Evolutionary conservation across 2,888 invertebrate species (phyloP).

Genomic region (Caenorhabditis parvicauda): DNA sequence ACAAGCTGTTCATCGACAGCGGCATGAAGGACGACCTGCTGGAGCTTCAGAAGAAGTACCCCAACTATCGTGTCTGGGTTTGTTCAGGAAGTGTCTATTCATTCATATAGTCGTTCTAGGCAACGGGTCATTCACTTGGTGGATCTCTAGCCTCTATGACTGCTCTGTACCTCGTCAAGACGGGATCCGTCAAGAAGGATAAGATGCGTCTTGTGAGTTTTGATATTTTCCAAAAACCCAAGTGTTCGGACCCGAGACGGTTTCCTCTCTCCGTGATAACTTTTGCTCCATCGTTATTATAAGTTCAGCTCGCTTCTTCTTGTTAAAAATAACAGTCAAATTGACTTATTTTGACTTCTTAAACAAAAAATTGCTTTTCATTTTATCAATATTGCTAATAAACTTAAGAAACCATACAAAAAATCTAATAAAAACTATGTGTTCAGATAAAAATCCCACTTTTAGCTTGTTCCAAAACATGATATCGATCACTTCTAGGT

Average conservation of each 20-base stretch:
- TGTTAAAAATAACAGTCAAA: too few species aligned
- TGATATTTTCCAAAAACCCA: too few species aligned
- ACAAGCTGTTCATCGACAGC: constrained; percentile 51
- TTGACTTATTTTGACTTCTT: too few species aligned
- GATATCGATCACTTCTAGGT: constrained; percentile 41
- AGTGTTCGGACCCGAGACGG: too few species aligned
- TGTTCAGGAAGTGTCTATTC: constrained; percentile 2
- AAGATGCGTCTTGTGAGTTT: constrained; percentile 43
- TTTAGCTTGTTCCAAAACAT: background rate
- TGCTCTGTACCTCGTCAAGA: constrained; percentile 55
- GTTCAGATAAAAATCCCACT: background rate
- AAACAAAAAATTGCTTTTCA: too few species aligned
- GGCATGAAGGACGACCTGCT: constrained; percentile 56
- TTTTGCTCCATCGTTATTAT: too few species aligned
- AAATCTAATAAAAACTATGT: too few species aligned
- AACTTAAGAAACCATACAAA: too few species aligned
- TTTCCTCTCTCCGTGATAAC: too few species aligned
- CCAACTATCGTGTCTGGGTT: constrained; percentile 57
- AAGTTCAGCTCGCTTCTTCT: too few species aligned
- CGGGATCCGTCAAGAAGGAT: constrained; percentile 45
- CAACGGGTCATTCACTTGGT: constrained; percentile 60
- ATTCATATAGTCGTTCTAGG: constrained; percentile 17
- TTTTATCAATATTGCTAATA: too few species aligned
- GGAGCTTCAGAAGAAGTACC: constrained; percentile 54
- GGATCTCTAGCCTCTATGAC: constrained; percentile 61